Base-by-base conservation (phyloP, 2,113 vertebrate species). In the Albula goreensis region DNA sequence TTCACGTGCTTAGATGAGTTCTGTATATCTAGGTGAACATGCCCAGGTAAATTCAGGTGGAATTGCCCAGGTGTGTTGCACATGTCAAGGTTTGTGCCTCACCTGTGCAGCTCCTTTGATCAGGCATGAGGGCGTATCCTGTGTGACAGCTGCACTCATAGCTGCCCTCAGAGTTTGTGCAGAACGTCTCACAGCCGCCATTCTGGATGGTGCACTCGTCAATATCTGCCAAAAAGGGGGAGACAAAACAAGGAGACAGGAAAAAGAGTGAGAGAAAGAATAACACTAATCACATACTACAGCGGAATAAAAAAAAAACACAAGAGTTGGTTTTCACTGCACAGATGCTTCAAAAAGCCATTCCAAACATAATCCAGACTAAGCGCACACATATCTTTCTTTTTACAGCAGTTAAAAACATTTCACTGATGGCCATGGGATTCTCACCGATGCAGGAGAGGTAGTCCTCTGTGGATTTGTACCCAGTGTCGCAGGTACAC, bases 101-200 rank as follows among this genome's bases (percentile, higher is more conserved):
- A 99, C 98, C 98, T 1, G 97, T 99, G 90, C 98, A 99, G 63
- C 96, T 97, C 87, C 98, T 97, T 87, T 97, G 96, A 90, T 99
- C 98, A 0, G 98, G 98, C 97, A 99, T 98, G 56, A 99, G 96
- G 0, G 98, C 98, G 8, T 96, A 99, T 51, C 98, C 98, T 31
- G 92, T 94, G 86, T 94, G 95, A 93, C 98, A 99, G 94, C 98
- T 99, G 80, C 98, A 99, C 90, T 99, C 98, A 10, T 99, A 99
- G 90, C 98, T 99, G 56, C 98, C 98, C 89, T 99, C 98, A 0
- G 98, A 99, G 94, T 99, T 99, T 1, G 98, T 99, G 89, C 98
- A 99, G 93, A 97, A 98, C 3, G 96, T 96, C 91, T 99, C 98
- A 90, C 98, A 99, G 85, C 97, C 98, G 0, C 98, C 98, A 0